Evolutionary conservation across 2,797 vertebrate genomes (phyloP), one percentile per base, ranked within the genome.

Genomic region (Pseudomugil tenellus): DNA sequence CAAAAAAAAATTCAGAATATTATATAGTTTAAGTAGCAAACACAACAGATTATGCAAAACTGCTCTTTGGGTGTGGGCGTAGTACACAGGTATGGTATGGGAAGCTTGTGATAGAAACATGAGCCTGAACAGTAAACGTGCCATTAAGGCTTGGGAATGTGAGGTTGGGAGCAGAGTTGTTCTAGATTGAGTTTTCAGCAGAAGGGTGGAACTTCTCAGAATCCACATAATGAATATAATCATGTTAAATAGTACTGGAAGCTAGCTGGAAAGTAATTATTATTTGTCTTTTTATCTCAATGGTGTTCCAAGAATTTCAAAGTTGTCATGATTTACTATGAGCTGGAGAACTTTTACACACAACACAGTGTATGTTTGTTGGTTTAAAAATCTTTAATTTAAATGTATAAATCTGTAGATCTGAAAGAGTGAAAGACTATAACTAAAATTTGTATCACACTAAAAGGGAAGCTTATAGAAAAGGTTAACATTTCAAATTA

Each of bases 31-130:
- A 25, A 35, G 58, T 73, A 51, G 63, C 69, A 77, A 57, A 60
- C 53, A 67, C 34, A 65, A 43, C 23, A 28, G 63, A 58, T 87
- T 73, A 56, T 26, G 60, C 54, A 74, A 73, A 86, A 76, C 66
- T 77, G 70, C 25, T 76, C 49, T 58, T 23, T 10, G 52, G 37
- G 69, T 84, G 74, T 31, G 71, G 74, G 29, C 2, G 55, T 64
- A 63, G 80, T 71, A 83, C 75, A 80, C 86, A 90, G 87, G 90
- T 90, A 88, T 81, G 87, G 86, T 82, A 88, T 88, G 74, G 77
- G 67, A 79, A 61, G 84, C 77, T 68, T 79, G 87, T 82, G 84
- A 88, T 80, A 63, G 88, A 86, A 91, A 92, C 86, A 81, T 53
- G 87, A 92, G 76, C 74, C 74, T 14, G 67, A 54, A 80, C 76